Evolutionary conservation across 2,888 invertebrate genomes (phyloP), one percentile per base, ranked within the genome.

Genomic region (Creontiades dilutus): DNA sequence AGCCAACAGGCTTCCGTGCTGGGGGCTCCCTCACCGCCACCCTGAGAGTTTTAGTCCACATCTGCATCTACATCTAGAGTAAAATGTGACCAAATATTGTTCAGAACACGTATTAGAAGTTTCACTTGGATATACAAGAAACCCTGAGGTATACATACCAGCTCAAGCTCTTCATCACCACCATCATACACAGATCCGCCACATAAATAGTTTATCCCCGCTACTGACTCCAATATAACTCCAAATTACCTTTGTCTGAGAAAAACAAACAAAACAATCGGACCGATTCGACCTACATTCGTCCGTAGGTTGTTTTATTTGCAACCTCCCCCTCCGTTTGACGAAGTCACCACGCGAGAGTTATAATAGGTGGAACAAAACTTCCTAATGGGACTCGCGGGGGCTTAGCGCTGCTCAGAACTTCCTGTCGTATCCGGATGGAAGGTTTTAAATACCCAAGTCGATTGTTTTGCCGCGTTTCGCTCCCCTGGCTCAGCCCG

Each of bases 401-500:
- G 61, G n/a, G 61, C 61, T 61, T 16, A 61, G 61, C n/a, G 19
- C 61, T 61, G 61, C 61, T 19, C 19, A 28, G 76, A 37, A 37
- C 46, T 76, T 27, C 76, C 28, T 28, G 28, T 76, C 28, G 46
- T 23, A 46, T 76, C 76, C 28, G 76, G 28, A 37, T 76, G 76
- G 76, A 76, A 28, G 27, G 75, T 75, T 75, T 75, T 19, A 75
- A 19, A 28, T 76, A 61, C 61, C 61, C 19, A 19, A 61, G 61
- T 61, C 76, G 46, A 76, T 76, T 76, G 76, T 76, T 76, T 76
- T 3, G 76, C 28, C 76, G 46, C 76, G 28, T 16, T 76, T 76
- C 37, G 46, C 11, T 76, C 28, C 76, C 76, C 28, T 28, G 28
- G 27, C 61, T n/a, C 19, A 19, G 19, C 9, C 61, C 19, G 61